phyloP scores from a whole-genome alignment of 1,140 invertebrate species.

The Geopemphigus sp. region DNA sequence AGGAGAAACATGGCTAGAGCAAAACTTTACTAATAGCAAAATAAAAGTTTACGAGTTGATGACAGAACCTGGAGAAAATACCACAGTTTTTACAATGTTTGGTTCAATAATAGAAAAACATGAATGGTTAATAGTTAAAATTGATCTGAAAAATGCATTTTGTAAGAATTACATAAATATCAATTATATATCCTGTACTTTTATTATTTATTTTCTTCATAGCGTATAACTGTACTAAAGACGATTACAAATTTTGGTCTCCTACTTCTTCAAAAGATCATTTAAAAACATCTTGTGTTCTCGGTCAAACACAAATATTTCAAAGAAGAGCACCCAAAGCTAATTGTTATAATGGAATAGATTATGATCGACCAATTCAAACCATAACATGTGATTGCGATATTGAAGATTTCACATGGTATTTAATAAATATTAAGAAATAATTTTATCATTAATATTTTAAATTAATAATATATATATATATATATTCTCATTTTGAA shows the following conservation, averaged over 20 bases:
- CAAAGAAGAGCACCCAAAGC: slow-evolving; percentile 67
- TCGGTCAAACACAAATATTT: slow-evolving; percentile 75
- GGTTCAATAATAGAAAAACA: slow-evolving; percentile 74
- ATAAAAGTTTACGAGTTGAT: slow-evolving; percentile 80
- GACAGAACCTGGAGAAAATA: slow-evolving; percentile 89
- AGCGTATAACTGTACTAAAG: slow-evolving; percentile 63
- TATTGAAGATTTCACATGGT: slow-evolving; percentile 81
- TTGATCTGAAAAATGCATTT: slow-evolving; percentile 74
- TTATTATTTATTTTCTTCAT: slow-evolving; percentile 35
- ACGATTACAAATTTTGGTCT: slow-evolving; percentile 87
- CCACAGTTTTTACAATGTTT: slow-evolving; percentile 87
- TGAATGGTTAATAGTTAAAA: slow-evolving; percentile 83
- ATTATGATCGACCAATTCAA: slow-evolving; percentile 69
- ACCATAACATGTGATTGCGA: slow-evolving; percentile 75
- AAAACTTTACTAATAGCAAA: slow-evolving; percentile 69
- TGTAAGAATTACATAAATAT: slow-evolving; percentile 55
- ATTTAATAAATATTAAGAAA: slow-evolving; percentile 46
- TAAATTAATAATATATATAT: no score
- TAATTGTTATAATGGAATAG: slow-evolving; percentile 76
- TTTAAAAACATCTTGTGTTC: slow-evolving; percentile 67
- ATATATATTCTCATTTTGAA: no score
- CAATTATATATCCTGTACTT: no score
- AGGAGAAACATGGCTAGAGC: slow-evolving; percentile 74
- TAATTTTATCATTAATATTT: not conserved
- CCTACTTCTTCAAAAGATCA: slow-evolving; percentile 61